phyloP scores from a whole-genome alignment of 2,797 vertebrate genomes.

The Babyrousa celebensis region DNA sequence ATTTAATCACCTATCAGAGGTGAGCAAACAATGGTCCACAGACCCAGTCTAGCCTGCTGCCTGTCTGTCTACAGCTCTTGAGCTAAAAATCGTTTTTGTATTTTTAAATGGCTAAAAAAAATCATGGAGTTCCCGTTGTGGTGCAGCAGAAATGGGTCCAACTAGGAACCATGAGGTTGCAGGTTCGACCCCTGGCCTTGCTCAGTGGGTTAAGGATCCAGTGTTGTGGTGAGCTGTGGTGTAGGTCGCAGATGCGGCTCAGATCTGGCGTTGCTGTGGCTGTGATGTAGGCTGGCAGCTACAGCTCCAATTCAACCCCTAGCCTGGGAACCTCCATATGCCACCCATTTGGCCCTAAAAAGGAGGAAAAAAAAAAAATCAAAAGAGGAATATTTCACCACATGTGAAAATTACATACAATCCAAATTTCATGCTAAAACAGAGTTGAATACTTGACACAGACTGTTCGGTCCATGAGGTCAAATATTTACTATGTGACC shows the following conservation, averaged over 20 bases:
- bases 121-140: too few relatives aligned
- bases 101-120: conserved; percentile 24
- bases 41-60: background rate
- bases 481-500: background rate
- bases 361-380: background rate
- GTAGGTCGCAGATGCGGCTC: too few relatives aligned
- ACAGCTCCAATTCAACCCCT: too few relatives aligned
- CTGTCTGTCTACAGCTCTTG: background rate
- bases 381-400: background rate
- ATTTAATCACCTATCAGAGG: background rate
- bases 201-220: too few relatives aligned
- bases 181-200: too few relatives aligned
- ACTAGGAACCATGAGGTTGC: too few relatives aligned
- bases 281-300: too few relatives aligned
- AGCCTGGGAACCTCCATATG: too few relatives aligned
- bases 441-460: background rate
- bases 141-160: too few relatives aligned
- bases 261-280: too few relatives aligned
- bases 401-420: conserved; percentile 23
- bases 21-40: background rate
- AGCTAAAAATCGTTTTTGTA: background rate
- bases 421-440: background rate
- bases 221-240: too few relatives aligned
- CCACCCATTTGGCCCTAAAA: too few relatives aligned
- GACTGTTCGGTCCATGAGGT: background rate